Base-by-base conservation (phyloP, 2,113 vertebrate species). In the Oreocharis arfaki region DNA sequence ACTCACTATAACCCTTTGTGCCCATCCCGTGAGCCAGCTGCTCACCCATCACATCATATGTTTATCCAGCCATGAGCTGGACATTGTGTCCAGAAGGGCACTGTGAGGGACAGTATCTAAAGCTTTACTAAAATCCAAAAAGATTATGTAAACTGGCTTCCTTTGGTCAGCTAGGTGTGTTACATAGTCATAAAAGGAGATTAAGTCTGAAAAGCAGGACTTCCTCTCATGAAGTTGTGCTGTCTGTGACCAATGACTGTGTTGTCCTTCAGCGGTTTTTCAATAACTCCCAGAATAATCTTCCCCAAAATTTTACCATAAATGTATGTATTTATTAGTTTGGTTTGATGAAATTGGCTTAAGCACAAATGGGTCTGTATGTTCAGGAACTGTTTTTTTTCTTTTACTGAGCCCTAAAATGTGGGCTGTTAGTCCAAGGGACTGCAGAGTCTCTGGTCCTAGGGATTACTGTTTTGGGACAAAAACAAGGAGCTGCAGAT, bases 11-110 rank as follows among this genome's bases (percentile, higher is more conserved):
- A 53, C 11, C 5, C 46, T 47, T 28, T 41, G 20, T 26, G 47
- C 16, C 26, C 0, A 0, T 13, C 20, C 13, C 2, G 0, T 15
- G 46, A 47, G 24, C 13, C 61, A 32, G 10, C 2, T 60, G n/a
- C 33, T 82, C n/a, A 60, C 3, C 14, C 11, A 4, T 21, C 7
- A 7, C 11, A 9, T 0, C 0, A 15, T 55, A 39, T 55, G n/a
- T 32, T 76, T 19, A 47, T 55, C 30, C 39, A 55, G 16, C 47
- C 5, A 5, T 39, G 33, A 27, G 21, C 30, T 35, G 26, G 41
- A 49, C 11, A 11, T 41, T 23, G 27, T 89, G 30, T 69, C 24
- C 21, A 20, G 63, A 32, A 47, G 30, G n/a, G 23, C 26, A 17
- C 24, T 26, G 11, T n/a, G 17, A 41, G 17, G 61, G 57, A 22